Evolutionary conservation across 2,888 invertebrate species (phyloP).

Genomic region (Panorpa germanica): DNA sequence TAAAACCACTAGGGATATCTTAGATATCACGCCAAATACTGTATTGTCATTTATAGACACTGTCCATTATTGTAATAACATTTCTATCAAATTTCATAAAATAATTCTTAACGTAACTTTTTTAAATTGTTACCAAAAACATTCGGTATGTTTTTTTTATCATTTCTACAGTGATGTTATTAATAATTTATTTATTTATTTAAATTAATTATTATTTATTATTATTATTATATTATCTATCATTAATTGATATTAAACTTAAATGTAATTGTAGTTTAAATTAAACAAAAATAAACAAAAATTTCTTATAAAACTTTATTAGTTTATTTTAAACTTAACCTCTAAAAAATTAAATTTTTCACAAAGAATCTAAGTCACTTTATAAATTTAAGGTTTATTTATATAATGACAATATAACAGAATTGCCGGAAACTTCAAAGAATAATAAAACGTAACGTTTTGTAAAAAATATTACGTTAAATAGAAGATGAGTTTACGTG

Average conservation of each 20-base stretch:
- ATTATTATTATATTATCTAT: too few relatives aligned
- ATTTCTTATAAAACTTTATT: slow-evolving; percentile 6
- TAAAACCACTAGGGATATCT: neutral
- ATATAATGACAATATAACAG: too few relatives aligned
- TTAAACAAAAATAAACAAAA: slow-evolving; percentile 11
- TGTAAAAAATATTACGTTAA: too few relatives aligned
- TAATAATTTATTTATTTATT: slow-evolving; percentile 13
- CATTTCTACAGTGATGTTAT: slow-evolving; percentile 24
- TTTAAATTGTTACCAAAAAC: too few relatives aligned
- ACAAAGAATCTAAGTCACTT: too few relatives aligned
- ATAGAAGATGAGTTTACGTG: too few relatives aligned
- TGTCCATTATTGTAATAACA: slow-evolving; percentile 6
- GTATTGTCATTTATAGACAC: neutral
- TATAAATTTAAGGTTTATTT: too few relatives aligned
- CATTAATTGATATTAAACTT: too few relatives aligned
- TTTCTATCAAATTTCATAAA: slow-evolving; percentile 4
- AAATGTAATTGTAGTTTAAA: slow-evolving; percentile 8
- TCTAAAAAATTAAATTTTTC: too few relatives aligned
- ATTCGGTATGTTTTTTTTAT: slow-evolving; percentile 17
- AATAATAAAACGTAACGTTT: too few relatives aligned
- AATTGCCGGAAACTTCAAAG: too few relatives aligned
- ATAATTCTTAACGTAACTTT: slow-evolving; percentile 1
- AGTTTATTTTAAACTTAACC: too few relatives aligned
- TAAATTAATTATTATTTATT: slow-evolving; percentile 3
- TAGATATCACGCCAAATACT: slow-evolving; percentile 1